A percentile compares a stretch with the other conserved stretches of the same genome.
Conservation (phyloP, 1,140 invertebrate genomes). For the Teleogryllus occipitalis region DNA sequence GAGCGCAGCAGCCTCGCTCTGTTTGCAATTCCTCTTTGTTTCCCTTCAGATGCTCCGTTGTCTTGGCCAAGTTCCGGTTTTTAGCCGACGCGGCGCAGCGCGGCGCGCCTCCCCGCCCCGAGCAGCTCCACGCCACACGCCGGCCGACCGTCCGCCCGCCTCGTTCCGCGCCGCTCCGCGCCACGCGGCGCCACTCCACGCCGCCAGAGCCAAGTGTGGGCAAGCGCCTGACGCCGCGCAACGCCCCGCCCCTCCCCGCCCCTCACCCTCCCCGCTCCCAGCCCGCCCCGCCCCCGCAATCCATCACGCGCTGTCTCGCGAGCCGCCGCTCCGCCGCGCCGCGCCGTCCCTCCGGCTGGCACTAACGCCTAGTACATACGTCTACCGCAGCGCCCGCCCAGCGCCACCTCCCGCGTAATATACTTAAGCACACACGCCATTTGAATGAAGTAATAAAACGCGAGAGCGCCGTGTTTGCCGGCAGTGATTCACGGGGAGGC, state of each 20-base stretch:
- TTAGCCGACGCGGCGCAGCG: no score
- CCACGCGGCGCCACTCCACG: no score
- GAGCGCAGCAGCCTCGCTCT: not conserved
- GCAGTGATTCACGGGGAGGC: not conserved
- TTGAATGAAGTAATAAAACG: constrained; percentile 1
- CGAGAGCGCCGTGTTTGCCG: not conserved
- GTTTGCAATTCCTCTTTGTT: not conserved
- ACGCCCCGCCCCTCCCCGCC: not conserved
- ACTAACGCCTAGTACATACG: not conserved
- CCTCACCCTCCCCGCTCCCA: not conserved
- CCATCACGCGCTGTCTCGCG: not conserved
- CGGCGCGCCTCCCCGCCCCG: no score
- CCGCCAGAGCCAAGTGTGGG: not conserved
- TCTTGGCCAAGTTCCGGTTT: not conserved
- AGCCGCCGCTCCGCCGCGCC: not conserved
- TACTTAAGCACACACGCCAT: not conserved
- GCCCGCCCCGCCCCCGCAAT: not conserved
- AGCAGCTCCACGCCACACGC: no score
- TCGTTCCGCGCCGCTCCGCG: no score
- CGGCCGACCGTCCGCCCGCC: no score
- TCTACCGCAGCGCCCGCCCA: not conserved
- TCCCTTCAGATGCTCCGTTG: not conserved
- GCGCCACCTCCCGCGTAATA: not conserved
- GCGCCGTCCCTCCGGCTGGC: not conserved
- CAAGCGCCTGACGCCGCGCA: not conserved